These are phyloP conservation scores for Gymnoscopelus microlampas DNA, from an alignment of 2,797 vertebrate genomes.

Conservation along the genomic window DNA sequence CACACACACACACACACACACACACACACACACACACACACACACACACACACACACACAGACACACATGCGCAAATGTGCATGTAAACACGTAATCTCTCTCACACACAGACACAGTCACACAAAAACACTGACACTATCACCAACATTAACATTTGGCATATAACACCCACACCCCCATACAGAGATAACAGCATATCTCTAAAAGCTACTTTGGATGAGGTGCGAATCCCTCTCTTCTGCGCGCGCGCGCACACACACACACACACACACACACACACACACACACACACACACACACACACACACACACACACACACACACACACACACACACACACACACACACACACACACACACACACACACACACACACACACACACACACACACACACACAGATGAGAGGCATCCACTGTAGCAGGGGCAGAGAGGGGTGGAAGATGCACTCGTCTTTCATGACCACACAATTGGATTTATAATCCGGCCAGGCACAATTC, in stretches of 20 bases:
- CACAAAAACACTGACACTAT: constrained; percentile 49
- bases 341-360: constrained; percentile 13
- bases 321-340: constrained; percentile 15
- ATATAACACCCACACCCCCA: constrained; percentile 57
- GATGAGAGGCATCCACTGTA: constrained; percentile 20
- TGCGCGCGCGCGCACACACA: constrained; percentile 15
- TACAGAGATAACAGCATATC: constrained; percentile 34
- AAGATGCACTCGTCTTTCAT: constrained; percentile 22
- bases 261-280: constrained; percentile 23
- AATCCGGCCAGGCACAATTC: constrained; percentile 71
- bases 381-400: constrained; percentile 23
- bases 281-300: constrained; percentile 20
- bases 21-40: constrained; percentile 9
- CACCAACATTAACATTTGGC: constrained; percentile 56
- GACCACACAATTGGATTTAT: constrained; percentile 49
- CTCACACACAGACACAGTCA: constrained; percentile 35
- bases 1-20: constrained; percentile 37
- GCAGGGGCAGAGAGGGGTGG: constrained; percentile 27
- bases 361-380: constrained; percentile 20
- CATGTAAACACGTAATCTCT: not conserved
- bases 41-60: constrained; percentile 33
- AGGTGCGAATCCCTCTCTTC: not conserved
- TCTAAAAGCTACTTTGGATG: constrained; percentile 49
- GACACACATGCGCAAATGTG: constrained; percentile 18
- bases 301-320: constrained; percentile 18